Evolutionary conservation across 2,888 invertebrate species (phyloP), one percentile per base, ranked within the genome.

Genomic region (Diabrotica balteata): DNA sequence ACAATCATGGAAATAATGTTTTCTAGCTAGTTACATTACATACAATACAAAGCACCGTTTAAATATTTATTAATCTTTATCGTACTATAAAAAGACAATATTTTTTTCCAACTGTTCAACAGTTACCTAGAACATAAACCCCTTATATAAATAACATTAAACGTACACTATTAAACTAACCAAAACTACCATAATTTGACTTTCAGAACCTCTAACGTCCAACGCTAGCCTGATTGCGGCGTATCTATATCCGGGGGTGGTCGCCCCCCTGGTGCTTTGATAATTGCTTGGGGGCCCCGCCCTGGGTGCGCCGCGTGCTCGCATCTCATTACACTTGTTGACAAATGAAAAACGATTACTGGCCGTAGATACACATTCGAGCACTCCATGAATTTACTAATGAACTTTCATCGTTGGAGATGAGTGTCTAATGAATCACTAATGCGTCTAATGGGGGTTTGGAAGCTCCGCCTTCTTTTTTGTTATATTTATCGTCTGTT

Each of bases 271-370:
- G 80, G 79, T 72, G 82, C 74, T 79, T 68, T 77, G 80, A 80
- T 83, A 83, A 83, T 83, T 83, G 82, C 80, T 79, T 77, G 78
- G 77, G 76, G 74, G 80, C 80, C 80, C 81, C 82, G 82, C 83
- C 81, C 78, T 81, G 80, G 82, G 81, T 74, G 82, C 82, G 80
- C 83, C 82, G 81, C 84, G 82, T 80, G 82, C 81, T 80, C 82
- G 82, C 82, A 83, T 83, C 83, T 83, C 77, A 83, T 84, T 84
- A 85, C 85, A 81, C 82, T 80, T 82, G 83, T 83, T 83, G 83
- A 84, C 83, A 84, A 82, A 80, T 81, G 80, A 80, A 81, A 80
- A 76, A 78, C 80, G 81, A 71, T 71, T 67, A 63, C 69, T 53
- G 63, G 65, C 69, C 69, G 68, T 62, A 43, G 71, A 71, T 68